Base-by-base conservation (phyloP, 2,797 vertebrate genomes). In the Alauda arvensis region DNA sequence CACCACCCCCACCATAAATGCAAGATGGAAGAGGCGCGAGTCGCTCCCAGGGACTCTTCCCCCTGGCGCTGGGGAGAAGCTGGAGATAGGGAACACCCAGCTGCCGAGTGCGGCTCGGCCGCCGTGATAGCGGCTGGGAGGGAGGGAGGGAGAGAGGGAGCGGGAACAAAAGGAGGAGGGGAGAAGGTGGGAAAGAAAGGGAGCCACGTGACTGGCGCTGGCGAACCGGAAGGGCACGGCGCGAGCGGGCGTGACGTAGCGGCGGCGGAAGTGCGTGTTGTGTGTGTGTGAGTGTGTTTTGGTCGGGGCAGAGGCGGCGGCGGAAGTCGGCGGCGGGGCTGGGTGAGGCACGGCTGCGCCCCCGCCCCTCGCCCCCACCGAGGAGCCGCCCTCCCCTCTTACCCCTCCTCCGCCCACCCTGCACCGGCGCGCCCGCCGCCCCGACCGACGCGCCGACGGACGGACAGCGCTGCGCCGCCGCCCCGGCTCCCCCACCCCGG, bases 231-330 rank as follows among this genome's bases (percentile, higher is more conserved):
- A 95, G 46, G 29, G 77, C 56, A 29, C 26, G 51, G 19, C 28
- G 33, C 75, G 60, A 25, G 62, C 28, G 18, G 80, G 68, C 62
- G 75, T 95, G 92, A 92, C 94, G 88, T 81, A 84, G 26, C 69
- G 40, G 46, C 71, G 76, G 88, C 95, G 97, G 96, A 97, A 96
- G 95, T 95, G 75, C 89, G 96, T 96, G 86, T 85, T 87, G 76
- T 51, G 68, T 59, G 81, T 45, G 61, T 67, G 83, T 26, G 68
- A 55, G 69, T 33, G 95, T 97, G 96, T 97, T 97, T 97, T 95
- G 96, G 96, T 96, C 91, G 60, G 88, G 46, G 66, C 66, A 46
- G 69, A 72, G 93, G 88, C 66, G 86, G 88, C 55, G 93, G 90
- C 92, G 94, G 94, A 94, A 93, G 95, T 82, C 79, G 89, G 91